These are phyloP conservation scores for Morone saxatilis DNA, from an alignment of 2,113 vertebrate genomes.

Conservation along the genomic window DNA sequence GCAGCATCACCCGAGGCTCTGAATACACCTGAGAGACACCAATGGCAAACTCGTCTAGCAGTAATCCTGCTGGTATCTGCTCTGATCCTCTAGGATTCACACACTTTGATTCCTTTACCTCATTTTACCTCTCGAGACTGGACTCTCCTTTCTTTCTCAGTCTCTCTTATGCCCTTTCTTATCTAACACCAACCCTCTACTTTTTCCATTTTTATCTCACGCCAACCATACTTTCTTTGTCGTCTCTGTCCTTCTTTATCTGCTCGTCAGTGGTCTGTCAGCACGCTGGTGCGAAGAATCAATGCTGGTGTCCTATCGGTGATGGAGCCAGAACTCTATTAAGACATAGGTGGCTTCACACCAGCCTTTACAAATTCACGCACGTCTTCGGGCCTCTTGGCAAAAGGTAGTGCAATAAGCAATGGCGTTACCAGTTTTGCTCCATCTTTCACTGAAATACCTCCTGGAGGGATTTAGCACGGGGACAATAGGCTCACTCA, in stretches of 20 bases:
- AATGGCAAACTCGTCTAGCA: constrained; percentile 30
- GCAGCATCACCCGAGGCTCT: constrained; percentile 58
- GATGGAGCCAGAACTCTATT: constrained; percentile 52
- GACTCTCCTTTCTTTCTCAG: constrained; percentile 28
- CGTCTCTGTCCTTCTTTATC: constrained; percentile 65
- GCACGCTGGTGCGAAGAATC: constrained; percentile 53
- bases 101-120: constrained; percentile 55
- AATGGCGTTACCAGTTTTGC: constrained; percentile 69
- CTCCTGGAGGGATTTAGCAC: constrained; percentile 59
- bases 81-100: constrained; percentile 49
- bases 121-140: constrained; percentile 55
- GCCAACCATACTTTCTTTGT: constrained; percentile 36
- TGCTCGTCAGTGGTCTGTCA: constrained; percentile 55
- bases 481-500: constrained; percentile 59
- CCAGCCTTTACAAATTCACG: constrained; percentile 68
- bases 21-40: constrained; percentile 47
- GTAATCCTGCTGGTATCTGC: constrained; percentile 56
- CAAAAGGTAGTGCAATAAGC: constrained; percentile 56
- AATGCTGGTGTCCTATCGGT: constrained; percentile 57
- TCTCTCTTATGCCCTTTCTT: constrained; percentile 50
- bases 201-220: constrained; percentile 63
- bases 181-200: constrained; percentile 44
- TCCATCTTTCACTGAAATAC: constrained; percentile 61
- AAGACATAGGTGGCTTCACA: constrained; percentile 69
- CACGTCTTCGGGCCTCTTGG: constrained; percentile 51